A percentile compares a stretch with the other conserved stretches of the same genome.
Conservation (phyloP, 2,888 invertebrate species). For the Ornithoptera priamus region DNA sequence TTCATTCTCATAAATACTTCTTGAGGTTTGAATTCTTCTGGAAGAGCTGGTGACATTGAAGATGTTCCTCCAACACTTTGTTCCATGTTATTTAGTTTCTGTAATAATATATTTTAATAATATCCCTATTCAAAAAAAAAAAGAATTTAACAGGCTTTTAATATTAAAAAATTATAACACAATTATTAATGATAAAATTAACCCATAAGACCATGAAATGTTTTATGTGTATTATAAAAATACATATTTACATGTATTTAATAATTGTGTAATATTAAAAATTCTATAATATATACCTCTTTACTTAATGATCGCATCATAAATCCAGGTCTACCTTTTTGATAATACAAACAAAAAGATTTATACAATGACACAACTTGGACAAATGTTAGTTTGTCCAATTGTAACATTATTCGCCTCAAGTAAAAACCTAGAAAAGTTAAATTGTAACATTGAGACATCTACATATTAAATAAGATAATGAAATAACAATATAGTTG, state of each 20-base stretch:
- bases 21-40: constrained; percentile 60
- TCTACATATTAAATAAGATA: neutral
- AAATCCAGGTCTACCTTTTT: constrained; percentile 74
- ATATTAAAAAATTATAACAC: neutral
- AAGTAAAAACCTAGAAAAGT: constrained; percentile 87
- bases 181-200: too few species aligned
- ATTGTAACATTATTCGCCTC: constrained; percentile 87
- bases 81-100: constrained; percentile 75
- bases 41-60: constrained; percentile 47
- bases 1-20: constrained; percentile 68
- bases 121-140: neutral
- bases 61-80: constrained; percentile 41
- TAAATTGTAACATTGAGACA: constrained; percentile 39
- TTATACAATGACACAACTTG: constrained; percentile 88
- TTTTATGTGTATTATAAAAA: too few species aligned
- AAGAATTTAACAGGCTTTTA: neutral
- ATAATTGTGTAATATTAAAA: neutral
- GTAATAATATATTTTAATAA: constrained; percentile 32
- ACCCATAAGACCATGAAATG: too few species aligned
- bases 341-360: constrained; percentile 85
- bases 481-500: too few species aligned
- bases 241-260: neutral
- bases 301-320: constrained; percentile 74
- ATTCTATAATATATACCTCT: constrained; percentile 52
- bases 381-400: constrained; percentile 91